phyloP scores from a whole-genome alignment of 2,113 vertebrate species.

The Phainopepla nitens region DNA sequence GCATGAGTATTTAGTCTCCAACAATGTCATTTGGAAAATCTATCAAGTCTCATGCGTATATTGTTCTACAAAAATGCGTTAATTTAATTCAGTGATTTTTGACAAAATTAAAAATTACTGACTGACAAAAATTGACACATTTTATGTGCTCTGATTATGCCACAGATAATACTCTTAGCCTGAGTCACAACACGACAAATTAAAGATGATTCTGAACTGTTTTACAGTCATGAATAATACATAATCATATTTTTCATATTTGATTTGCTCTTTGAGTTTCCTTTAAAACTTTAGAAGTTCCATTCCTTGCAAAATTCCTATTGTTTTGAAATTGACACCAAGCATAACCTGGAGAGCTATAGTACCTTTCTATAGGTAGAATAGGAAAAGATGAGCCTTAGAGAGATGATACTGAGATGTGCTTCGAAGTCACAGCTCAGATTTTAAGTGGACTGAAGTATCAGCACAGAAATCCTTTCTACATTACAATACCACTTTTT shows the following conservation, averaged over 20 bases:
- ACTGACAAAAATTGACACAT: not conserved
- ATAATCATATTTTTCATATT: not conserved
- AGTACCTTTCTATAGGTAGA: not conserved
- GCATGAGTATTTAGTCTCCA: not conserved
- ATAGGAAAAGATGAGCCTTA: not conserved
- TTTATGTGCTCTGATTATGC: not conserved
- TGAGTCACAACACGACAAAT: not conserved
- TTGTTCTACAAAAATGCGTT: not conserved
- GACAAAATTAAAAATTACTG: not conserved
- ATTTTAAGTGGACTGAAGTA: not conserved
- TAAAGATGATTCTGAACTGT: not conserved
- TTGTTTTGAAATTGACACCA: not conserved
- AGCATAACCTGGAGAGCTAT: not conserved
- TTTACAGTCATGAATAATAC: not conserved
- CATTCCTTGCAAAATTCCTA: not conserved
- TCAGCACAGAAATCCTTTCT: not conserved
- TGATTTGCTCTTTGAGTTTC: not conserved
- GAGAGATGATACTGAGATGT: not conserved
- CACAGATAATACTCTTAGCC: not conserved
- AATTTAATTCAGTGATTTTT: not conserved
- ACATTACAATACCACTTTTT: not conserved
- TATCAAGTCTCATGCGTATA: not conserved
- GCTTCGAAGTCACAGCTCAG: not conserved
- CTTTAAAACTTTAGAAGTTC: not conserved
- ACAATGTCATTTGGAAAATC: not conserved